Conservation (phyloP, 2,113 vertebrate genomes). For the Phocoena phocoena region DNA sequence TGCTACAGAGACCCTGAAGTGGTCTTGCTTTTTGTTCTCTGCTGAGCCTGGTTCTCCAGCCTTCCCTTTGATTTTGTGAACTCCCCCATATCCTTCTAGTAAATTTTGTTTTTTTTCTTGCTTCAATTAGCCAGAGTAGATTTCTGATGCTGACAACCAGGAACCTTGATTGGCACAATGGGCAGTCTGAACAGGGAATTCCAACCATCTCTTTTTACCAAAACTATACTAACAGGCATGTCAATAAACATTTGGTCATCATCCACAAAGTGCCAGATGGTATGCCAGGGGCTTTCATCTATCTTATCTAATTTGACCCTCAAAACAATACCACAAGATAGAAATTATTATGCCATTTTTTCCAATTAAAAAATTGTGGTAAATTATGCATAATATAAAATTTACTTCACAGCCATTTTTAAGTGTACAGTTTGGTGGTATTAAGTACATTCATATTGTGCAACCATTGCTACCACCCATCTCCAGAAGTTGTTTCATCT, state of each 20-base stretch:
- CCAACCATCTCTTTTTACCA: neutral
- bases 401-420: neutral
- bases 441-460: neutral
- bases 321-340: neutral
- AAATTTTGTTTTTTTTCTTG: neutral
- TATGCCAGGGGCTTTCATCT: neutral
- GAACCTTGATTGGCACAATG: neutral
- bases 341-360: neutral
- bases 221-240: neutral
- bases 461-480: neutral
- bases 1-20: neutral
- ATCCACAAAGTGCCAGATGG: neutral
- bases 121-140: neutral
- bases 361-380: neutral
- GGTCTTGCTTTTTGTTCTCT: neutral
- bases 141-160: neutral
- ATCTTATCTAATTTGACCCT: neutral
- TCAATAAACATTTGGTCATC: neutral
- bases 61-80: slow-evolving; percentile 15
- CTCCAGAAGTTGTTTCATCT: neutral
- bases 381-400: neutral
- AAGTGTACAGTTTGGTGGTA: neutral
- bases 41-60: neutral
- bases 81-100: neutral
- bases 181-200: neutral